Evolutionary conservation across 2,113 vertebrate species (phyloP).

Genomic region (Ornithorhynchus anatinus): DNA sequence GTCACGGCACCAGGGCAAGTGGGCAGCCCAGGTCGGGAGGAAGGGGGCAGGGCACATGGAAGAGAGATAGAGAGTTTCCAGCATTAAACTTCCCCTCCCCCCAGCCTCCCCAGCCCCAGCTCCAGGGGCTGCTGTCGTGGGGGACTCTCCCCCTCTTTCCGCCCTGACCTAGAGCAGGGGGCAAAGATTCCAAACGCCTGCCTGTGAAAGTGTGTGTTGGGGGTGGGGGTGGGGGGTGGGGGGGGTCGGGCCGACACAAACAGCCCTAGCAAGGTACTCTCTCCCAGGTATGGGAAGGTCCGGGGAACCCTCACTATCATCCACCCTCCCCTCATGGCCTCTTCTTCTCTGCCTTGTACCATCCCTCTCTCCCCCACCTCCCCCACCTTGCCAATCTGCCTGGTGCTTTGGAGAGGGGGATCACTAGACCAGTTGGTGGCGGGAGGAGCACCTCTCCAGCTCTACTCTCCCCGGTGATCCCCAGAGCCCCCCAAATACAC

Average conservation of each 20-base stretch:
- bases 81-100: neutral
- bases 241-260: slow-evolving; percentile 40
- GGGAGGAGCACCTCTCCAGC: too few species aligned
- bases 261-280: neutral
- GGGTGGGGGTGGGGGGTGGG: slow-evolving; percentile 53
- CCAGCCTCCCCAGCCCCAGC: too few species aligned
- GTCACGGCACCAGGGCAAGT: slow-evolving; percentile 6
- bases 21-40: slow-evolving; percentile 1
- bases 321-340: neutral
- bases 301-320: slow-evolving; percentile 45
- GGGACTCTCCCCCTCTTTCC: too few species aligned
- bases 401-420: too few species aligned
- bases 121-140: too few species aligned
- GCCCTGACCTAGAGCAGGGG: too few species aligned
- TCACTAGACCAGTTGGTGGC: too few species aligned
- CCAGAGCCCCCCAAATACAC: too few species aligned
- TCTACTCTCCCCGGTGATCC: too few species aligned
- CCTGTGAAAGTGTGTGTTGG: slow-evolving; percentile 63
- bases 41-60: slow-evolving; percentile 58
- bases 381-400: too few species aligned
- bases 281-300: slow-evolving; percentile 21
- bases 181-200: too few species aligned
- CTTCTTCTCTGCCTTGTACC: neutral
- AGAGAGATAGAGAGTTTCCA: slow-evolving; percentile 39
- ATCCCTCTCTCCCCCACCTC: neutral